Base-by-base conservation (phyloP, 1,140 invertebrate species). In the Parasteatoda tepidariorum region DNA sequence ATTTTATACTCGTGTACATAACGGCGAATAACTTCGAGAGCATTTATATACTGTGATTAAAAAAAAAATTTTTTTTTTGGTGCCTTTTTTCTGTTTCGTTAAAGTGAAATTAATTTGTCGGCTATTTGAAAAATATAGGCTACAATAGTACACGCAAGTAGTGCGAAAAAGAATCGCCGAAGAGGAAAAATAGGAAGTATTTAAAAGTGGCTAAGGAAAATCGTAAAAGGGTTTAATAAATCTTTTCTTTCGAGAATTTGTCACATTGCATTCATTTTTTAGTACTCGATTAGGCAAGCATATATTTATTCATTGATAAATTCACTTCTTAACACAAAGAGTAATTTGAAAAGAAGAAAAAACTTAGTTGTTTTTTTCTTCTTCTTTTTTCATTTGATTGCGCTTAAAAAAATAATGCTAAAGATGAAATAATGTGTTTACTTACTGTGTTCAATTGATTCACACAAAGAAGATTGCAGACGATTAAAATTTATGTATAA, bases 51-150 rank as follows among this genome's bases (percentile, higher is more conserved):
- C 70, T 83, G 59, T 83, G 68, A 64, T 83, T 83, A 55, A 30
- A 66, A 66, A 66, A 64, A 81, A 70, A 48, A 57, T 18, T 31
- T 66, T 66, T 3, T 31, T n/a, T 18, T 4, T 22, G n/a, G 5
- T 48, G 9, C 33, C 31, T 59, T 62, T 79, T 33, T 83, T 67
- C 68, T 38, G 66, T 48, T 82, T 82, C 78, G 78, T 82, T 82
- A 82, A 82, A 82, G 78, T 82, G 78, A 82, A 82, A 82, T 82
- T 82, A 82, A 82, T 82, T 82, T 54, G 78, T 78, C 67, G 48
- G 78, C 66, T 71, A 82, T 82, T 82, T 82, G 78, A 82, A 71
- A 82, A 82, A 82, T 82, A 82, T 82, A 82, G 78, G 78, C 66
- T 82, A 82, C 78, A 70, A 82, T 82, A 70, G 62, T 57, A 62